Base-by-base conservation (phyloP, 2,113 vertebrate genomes). In the Corythoichthys intestinalis region DNA sequence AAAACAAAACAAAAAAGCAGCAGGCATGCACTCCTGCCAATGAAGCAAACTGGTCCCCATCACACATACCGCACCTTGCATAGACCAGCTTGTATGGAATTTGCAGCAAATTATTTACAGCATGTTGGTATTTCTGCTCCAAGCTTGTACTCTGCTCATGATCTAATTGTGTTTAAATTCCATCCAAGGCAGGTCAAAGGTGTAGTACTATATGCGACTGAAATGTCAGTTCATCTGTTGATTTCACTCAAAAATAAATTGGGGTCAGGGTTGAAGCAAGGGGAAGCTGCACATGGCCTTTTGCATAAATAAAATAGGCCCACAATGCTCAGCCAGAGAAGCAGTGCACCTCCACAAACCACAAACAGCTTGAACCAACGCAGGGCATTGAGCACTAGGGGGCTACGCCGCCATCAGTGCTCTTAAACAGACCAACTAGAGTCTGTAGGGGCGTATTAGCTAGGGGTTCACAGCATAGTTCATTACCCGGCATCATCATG, bases 41-140 rank as follows among this genome's bases (percentile, higher is more conserved):
- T 73, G 73, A 76, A 87, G 86, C 82, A 81, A 79, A 74, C 52
- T 17, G 6, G 67, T 66, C 62, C 46, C 79, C 69, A 76, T 79
- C 72, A 74, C 83, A 84, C 75, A 81, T 71, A 73, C 57, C 34
- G 47, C 80, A 85, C 73, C 83, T 80, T 78, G 75, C 85, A 77
- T 63, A 76, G 83, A 87, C 85, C 85, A 75, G 78, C 87, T 88
- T 90, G 87, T 64, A 89, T 89, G 89, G 86, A 89, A 90, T 87
- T 70, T 72, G n/a, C 37, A 17, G 35, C 50, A 54, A 8, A 62
- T 13, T 17, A 0, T 57, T 14, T 8, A 12, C 41, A 59, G n/a
- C 68, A 48, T 77, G 8, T 59, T 61, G 61, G 3, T 53, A 34
- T 44, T 49, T 14, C 1, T 37, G 20, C 14, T 56, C 8, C 41